These are phyloP conservation scores for Parochlus steinenii DNA, from an alignment of 2,888 invertebrate genomes.

Conservation along the genomic window DNA sequence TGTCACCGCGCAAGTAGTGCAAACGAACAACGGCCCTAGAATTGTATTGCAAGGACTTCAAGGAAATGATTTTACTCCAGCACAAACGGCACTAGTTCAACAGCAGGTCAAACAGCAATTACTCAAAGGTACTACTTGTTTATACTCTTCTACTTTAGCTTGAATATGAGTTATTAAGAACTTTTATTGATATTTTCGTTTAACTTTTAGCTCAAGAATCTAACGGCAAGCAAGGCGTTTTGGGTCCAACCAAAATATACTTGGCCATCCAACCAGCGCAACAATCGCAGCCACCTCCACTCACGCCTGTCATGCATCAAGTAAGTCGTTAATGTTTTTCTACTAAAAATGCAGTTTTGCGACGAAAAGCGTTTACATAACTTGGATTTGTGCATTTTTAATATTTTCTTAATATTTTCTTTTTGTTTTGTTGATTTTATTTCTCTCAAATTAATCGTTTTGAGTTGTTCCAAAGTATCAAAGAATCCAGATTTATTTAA, in stretches of 20 bases:
- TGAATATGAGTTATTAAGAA: slow-evolving; percentile 10
- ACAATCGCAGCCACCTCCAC: slow-evolving; percentile 32
- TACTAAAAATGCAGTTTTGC: neutral
- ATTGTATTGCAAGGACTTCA: slow-evolving; percentile 74
- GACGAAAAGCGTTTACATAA: too few species aligned
- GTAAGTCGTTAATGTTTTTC: slow-evolving; percentile 14
- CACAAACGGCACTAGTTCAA: slow-evolving; percentile 66
- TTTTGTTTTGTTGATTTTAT: too few species aligned
- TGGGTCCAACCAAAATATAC: slow-evolving; percentile 75
- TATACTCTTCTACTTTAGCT: too few species aligned
- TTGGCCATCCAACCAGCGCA: slow-evolving; percentile 46
- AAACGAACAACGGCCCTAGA: slow-evolving; percentile 68
- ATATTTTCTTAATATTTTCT: too few species aligned
- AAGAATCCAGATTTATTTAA: too few species aligned
- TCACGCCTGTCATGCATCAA: slow-evolving; percentile 34
- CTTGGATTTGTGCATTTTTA: too few species aligned
- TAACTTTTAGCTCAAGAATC: slow-evolving; percentile 58
- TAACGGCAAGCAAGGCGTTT: slow-evolving; percentile 67
- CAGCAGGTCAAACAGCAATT: slow-evolving; percentile 81
- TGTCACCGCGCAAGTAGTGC: slow-evolving; percentile 74
- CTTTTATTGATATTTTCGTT: slow-evolving; percentile 21
- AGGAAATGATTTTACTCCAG: slow-evolving; percentile 65
- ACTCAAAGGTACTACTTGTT: slow-evolving; percentile 54
- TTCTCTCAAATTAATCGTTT: too few species aligned
- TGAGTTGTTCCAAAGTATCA: too few species aligned